These are phyloP conservation scores for Calliphora vomitoria DNA, from an alignment of 2,888 invertebrate genomes.

Conservation along the genomic window DNA sequence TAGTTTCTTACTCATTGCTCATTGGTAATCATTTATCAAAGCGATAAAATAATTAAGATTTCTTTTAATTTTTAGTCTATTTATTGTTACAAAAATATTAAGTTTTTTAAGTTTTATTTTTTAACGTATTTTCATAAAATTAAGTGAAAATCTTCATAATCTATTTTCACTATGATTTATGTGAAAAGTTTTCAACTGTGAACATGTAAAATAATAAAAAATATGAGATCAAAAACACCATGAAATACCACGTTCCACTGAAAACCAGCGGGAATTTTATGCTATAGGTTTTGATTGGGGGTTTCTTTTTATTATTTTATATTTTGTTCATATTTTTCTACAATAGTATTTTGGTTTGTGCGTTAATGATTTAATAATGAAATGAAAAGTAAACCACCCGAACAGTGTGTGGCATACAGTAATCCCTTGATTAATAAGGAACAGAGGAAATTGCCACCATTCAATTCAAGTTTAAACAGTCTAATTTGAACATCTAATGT, in stretches of 20 bases:
- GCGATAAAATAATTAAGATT: neutral
- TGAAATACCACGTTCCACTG: slow-evolving; percentile 3
- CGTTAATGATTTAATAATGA: slow-evolving; percentile 23
- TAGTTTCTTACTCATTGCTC: neutral
- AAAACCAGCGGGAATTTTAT: slow-evolving; percentile 28
- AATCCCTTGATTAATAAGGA: neutral
- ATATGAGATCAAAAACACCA: slow-evolving; percentile 16
- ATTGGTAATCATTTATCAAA: neutral
- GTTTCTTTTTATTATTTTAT: neutral
- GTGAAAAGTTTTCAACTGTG: slow-evolving; percentile 14
- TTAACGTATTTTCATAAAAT: slow-evolving; percentile 6
- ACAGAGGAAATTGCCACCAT: too few species aligned
- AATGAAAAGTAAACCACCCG: neutral
- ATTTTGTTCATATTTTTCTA: too few species aligned
- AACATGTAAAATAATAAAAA: slow-evolving; percentile 12
- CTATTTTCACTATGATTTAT: slow-evolving; percentile 16
- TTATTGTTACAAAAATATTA: neutral
- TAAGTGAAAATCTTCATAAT: neutral
- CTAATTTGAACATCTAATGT: too few species aligned
- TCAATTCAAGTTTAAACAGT: too few species aligned
- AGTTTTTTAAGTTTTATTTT: neutral
- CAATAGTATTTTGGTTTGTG: neutral
- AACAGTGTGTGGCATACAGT: neutral
- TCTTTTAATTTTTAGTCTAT: neutral
- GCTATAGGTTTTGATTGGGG: neutral